Evolutionary conservation across 2,113 vertebrate genomes (phyloP).

Genomic region (Actenoides hombroni): DNA sequence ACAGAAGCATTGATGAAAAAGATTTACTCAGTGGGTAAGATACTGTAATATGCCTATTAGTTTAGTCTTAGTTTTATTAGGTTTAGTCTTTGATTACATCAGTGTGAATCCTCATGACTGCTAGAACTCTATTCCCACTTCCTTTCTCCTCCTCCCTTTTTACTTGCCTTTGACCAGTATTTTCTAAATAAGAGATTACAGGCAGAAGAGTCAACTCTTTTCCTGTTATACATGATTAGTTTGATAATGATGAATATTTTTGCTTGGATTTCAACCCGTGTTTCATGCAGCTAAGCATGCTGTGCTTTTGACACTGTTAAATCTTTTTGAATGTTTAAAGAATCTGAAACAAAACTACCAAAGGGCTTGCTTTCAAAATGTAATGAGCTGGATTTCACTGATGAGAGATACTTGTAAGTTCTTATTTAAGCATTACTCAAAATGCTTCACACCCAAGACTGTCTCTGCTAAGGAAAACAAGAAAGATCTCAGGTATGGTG

Average conservation of each 20-base stretch:
- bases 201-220: neutral
- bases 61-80: neutral
- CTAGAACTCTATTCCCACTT: neutral
- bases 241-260: neutral
- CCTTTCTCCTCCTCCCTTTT: neutral
- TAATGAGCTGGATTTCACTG: neutral
- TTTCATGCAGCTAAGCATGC: neutral
- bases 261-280: neutral
- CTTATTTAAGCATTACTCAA: neutral
- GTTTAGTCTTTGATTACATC: neutral
- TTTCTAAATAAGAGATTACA: neutral
- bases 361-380: neutral
- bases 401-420: neutral
- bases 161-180: neutral
- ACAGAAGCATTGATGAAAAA: slow-evolving; percentile 67
- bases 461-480: neutral
- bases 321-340: neutral
- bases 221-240: neutral
- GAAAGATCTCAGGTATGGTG: neutral
- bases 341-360: neutral
- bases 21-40: slow-evolving; percentile 69
- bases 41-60: neutral
- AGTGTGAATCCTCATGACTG: neutral
- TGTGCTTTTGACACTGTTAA: neutral
- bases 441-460: neutral